phyloP scores from a whole-genome alignment of 2,113 vertebrate species.

The Eurypyga helias region DNA sequence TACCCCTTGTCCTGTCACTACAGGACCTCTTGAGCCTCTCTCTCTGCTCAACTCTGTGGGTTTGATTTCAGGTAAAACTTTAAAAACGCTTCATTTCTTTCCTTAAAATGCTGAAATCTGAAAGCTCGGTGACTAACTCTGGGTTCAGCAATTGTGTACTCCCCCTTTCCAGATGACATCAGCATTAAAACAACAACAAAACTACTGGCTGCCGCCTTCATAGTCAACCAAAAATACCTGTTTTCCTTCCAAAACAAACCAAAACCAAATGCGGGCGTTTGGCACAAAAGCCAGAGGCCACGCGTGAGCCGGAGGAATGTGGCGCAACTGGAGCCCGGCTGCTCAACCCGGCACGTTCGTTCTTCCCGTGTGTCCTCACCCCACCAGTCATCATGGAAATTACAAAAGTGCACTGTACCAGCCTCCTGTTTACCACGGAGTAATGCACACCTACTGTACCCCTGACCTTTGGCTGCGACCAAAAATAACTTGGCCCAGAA shows the following conservation, averaged over 20 bases:
- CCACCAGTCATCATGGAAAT: not conserved
- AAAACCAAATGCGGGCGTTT: not conserved
- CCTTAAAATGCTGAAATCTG: not conserved
- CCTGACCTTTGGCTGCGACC: not conserved
- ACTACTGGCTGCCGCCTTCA: not conserved
- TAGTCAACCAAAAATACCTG: not conserved
- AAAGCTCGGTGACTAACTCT: not conserved
- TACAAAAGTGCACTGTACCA: not conserved
- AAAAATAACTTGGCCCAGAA: not conserved
- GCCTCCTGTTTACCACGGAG: not conserved
- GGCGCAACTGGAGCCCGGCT: not conserved
- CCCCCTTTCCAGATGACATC: not conserved
- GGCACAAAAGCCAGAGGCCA: slow-evolving; percentile 4
- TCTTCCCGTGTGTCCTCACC: not conserved
- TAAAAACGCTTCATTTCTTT: not conserved
- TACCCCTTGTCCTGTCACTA: no score
- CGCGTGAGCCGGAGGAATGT: not conserved
- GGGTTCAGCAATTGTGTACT: not conserved
- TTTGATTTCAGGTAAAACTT: not conserved
- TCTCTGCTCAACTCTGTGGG: not conserved
- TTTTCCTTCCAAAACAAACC: slow-evolving; percentile 16
- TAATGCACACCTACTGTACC: not conserved
- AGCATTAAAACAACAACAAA: not conserved
- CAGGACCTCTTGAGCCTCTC: not conserved
- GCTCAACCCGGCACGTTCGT: accelerated